phyloP scores from a whole-genome alignment of 2,888 invertebrate species.

The Lasioglossum leucozonium region DNA sequence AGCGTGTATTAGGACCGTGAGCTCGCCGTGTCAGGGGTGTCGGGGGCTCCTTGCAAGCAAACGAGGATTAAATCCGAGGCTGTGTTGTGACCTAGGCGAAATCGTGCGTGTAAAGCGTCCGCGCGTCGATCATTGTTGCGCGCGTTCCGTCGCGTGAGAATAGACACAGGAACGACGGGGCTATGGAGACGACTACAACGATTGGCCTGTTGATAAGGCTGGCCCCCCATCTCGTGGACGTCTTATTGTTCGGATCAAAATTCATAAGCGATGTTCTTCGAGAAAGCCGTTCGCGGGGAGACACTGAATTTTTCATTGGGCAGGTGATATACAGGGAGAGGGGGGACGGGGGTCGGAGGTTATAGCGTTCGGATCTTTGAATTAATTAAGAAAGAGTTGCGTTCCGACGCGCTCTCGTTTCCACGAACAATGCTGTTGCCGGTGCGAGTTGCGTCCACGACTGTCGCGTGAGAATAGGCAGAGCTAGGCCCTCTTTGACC shows the following conservation, averaged over 20 bases:
- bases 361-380: no score
- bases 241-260: not conserved
- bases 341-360: no score
- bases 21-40: constrained; percentile 6
- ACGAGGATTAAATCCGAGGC: constrained; percentile 77
- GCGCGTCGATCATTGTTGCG: constrained; percentile 51
- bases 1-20: not conserved
- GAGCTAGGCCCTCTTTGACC: not conserved
- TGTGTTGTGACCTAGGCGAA: constrained; percentile 72
- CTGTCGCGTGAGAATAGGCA: constrained; percentile 1
- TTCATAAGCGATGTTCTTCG: not conserved
- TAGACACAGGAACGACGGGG: constrained; percentile 12
- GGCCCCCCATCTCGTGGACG: not conserved
- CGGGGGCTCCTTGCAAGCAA: constrained; percentile 65
- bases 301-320: constrained; percentile 11
- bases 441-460: not conserved
- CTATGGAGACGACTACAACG: not conserved
- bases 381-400: not conserved
- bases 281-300: constrained; percentile 2
- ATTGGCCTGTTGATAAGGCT: constrained; percentile 26
- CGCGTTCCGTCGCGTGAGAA: constrained; percentile 37
- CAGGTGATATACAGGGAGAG: not conserved
- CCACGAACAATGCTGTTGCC: not conserved
- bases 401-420: not conserved
- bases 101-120: constrained; percentile 68